Conservation (phyloP, 2,888 invertebrate genomes). For the Eumerus sabulonum region DNA sequence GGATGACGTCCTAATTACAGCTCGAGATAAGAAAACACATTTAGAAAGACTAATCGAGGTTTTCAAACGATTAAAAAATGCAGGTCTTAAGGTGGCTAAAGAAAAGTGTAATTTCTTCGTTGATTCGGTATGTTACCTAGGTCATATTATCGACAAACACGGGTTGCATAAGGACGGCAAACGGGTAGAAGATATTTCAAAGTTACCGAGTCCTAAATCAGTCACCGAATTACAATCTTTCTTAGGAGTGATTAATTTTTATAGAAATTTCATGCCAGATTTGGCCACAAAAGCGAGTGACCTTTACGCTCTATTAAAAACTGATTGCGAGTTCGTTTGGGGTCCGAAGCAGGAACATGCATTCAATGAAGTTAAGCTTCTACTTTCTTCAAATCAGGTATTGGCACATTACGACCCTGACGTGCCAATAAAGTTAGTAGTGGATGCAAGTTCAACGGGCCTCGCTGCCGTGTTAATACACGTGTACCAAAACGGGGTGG, state of each 20-base stretch:
- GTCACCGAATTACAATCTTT: constrained; percentile 67
- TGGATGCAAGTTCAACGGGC: background rate
- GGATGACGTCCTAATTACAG: background rate
- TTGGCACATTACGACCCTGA: background rate
- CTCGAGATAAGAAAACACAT: no score
- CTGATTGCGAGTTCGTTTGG: background rate
- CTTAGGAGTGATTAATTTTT: constrained; percentile 69
- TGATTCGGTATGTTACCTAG: constrained; percentile 5
- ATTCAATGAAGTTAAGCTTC: background rate
- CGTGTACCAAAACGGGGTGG: background rate
- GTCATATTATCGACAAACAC: constrained; percentile 8
- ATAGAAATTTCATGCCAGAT: background rate
- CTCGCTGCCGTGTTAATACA: constrained; percentile 10
- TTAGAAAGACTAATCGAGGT: no score
- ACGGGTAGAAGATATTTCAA: background rate
- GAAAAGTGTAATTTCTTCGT: constrained; percentile 21
- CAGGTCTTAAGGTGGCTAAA: constrained; percentile 7
- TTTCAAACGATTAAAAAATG: background rate
- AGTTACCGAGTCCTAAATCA: background rate
- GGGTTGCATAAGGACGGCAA: background rate
- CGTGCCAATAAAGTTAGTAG: background rate
- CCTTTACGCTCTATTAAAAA: background rate
- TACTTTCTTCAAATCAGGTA: background rate
- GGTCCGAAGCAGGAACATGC: background rate
- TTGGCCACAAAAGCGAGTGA: background rate